Evolutionary conservation across 2,797 vertebrate species (phyloP).

Genomic region (Austrolebias charrua): DNA sequence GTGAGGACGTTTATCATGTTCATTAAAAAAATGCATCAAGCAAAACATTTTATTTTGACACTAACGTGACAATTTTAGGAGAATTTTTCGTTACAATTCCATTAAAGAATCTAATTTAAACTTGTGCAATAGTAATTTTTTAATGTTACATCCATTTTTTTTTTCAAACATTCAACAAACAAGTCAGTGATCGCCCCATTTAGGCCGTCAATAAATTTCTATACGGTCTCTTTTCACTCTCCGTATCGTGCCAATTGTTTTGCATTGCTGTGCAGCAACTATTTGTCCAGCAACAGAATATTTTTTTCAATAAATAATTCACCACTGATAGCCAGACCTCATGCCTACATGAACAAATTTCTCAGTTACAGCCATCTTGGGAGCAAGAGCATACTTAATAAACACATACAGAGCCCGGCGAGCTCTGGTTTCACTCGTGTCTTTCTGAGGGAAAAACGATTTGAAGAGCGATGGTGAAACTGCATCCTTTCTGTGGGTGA

Average conservation of each 20-base stretch:
- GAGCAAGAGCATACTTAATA: conserved; percentile 77
- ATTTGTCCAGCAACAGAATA: conserved; percentile 61
- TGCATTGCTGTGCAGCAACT: conserved; percentile 23
- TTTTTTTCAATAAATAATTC: conserved; percentile 81
- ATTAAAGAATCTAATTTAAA: background rate
- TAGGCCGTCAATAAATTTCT: background rate
- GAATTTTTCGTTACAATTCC: conserved; percentile 9
- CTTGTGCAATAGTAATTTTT: too few relatives aligned
- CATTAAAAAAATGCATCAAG: conserved; percentile 14
- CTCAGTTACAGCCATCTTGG: conserved; percentile 77
- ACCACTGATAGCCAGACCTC: conserved; percentile 73
- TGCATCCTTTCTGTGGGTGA: conserved; percentile 65
- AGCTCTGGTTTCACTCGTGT: conserved; percentile 74
- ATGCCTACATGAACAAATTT: conserved; percentile 78
- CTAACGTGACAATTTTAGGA: background rate
- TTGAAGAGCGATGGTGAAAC: conserved; percentile 67
- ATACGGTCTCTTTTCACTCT: background rate
- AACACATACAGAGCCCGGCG: conserved; percentile 72
- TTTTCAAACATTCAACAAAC: too few relatives aligned
- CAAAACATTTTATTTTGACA: conserved; percentile 22
- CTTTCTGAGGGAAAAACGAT: conserved; percentile 66
- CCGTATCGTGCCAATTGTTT: background rate
- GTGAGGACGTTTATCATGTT: conserved; percentile 21
- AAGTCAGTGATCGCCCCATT: too few relatives aligned
- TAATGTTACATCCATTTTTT: too few relatives aligned